A percentile compares a stretch with the other conserved stretches of the same genome.
Evolutionary conservation across 2,113 vertebrate genomes (phyloP).

Genomic region (Opisthocomus hoazin): DNA sequence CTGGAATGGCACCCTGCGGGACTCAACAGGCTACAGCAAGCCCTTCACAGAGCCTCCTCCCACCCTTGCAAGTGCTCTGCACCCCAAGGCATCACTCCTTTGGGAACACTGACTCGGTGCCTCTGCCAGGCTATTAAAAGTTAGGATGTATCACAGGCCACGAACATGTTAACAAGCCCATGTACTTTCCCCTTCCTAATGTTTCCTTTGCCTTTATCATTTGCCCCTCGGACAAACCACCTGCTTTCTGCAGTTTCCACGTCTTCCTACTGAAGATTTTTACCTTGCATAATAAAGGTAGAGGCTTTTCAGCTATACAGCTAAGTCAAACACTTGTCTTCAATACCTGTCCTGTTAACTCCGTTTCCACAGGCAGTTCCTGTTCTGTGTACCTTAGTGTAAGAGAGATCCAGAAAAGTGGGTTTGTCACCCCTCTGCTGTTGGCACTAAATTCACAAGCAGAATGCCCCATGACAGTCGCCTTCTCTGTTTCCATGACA

Average conservation of each 20-base stretch:
- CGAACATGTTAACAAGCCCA: rapidly evolving
- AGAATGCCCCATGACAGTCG: rapidly evolving
- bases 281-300: not conserved
- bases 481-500: not conserved
- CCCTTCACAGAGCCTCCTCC: not conserved
- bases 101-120: not conserved
- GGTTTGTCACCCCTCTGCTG: not conserved
- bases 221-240: not conserved
- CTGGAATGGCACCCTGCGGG: not conserved
- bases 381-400: rapidly evolving
- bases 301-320: not conserved
- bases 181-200: rapidly evolving
- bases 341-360: not conserved
- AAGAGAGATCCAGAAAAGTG: not conserved
- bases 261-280: not conserved
- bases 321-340: not conserved
- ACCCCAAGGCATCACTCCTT: not conserved
- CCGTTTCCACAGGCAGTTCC: not conserved
- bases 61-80: not conserved
- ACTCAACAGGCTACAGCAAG: not conserved
- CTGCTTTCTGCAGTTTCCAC: not conserved
- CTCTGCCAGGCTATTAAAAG: not conserved
- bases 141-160: not conserved
- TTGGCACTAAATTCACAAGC: not conserved
- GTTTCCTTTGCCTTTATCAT: not conserved